Base-by-base conservation (phyloP, 2,888 invertebrate species). In the Schrankia costaestrigalis region DNA sequence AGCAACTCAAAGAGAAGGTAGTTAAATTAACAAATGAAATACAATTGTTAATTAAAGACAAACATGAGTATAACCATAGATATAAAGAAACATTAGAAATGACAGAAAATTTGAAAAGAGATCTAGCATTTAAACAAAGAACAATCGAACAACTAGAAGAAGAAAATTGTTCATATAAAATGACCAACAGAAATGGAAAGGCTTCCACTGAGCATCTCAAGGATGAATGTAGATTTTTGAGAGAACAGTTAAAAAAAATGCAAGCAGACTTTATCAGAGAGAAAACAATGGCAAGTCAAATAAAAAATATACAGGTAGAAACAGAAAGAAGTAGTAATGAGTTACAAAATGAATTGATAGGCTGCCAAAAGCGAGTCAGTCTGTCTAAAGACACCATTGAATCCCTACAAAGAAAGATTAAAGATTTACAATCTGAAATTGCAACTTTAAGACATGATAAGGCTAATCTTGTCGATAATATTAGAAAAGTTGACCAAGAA, bases 281-380 rank as follows among this genome's bases (percentile, higher is more conserved):
- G 47, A 88, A 88, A 65, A 84, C 87, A 32, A 54, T 88, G 38
- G 68, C 85, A 35, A 86, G 68, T 61, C 89, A 89, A 72, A 81
- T 78, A 34, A 95, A 94, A 73, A 89, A 92, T 47, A 83, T 94
- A 28, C 94, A 95, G 61, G 90, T 93, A 57, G 94, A 95, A 84
- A 93, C 93, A 3, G 94, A 95, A 72, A 90, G 92, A 58, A 91
- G 93, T 25, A 85, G 93, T 40, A 86, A 89, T 33, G 93, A 94
- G 50, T 86, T 91, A 35, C 94, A 94, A 71, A 90, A 89, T 65
- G 92, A 93, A 71, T 70, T 94, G 19, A 62, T 90, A 22, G 86
- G 90, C 46, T 76, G 90, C 7, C 93, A 94, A 68, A 90, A 89
- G 13, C 92, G 94, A 68, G 71, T 93, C 6, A 89, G 89, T 43